These are phyloP conservation scores for Anisognathus igniventris DNA, from an alignment of 2,797 vertebrate species.

Conservation along the genomic window DNA sequence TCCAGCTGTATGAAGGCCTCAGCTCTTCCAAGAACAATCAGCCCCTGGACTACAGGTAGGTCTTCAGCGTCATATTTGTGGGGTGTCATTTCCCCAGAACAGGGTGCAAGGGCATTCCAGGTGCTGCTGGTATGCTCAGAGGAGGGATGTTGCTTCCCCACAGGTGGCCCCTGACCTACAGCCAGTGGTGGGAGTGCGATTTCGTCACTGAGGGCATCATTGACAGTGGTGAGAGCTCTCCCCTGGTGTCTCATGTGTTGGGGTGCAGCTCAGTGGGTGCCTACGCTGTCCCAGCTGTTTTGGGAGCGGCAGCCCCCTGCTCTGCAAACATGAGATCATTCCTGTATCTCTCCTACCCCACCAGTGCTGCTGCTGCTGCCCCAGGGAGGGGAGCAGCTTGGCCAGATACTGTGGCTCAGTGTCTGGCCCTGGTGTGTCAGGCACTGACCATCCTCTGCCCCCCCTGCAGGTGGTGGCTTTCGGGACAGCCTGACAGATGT, in stretches of 20 bases:
- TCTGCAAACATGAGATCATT: neutral
- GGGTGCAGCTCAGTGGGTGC: neutral
- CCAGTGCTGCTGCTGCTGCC: neutral
- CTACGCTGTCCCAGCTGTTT: rapidly evolving
- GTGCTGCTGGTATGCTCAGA: neutral
- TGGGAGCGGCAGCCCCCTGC: neutral
- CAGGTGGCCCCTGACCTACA: conserved; percentile 91
- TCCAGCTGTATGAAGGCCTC: conserved; percentile 91
- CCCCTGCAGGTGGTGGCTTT: conserved; percentile 86
- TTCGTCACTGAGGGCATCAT: conserved; percentile 94
- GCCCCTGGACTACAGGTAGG: conserved; percentile 91
- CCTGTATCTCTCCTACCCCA: neutral
- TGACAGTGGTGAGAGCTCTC: conserved; percentile 81
- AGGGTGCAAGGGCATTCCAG: no score
- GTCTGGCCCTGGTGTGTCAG: neutral
- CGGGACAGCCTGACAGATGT: conserved; percentile 94
- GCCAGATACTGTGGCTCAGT: neutral
- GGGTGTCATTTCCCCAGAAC: neutral
- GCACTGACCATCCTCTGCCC: neutral
- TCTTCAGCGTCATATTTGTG: neutral
- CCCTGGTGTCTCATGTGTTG: neutral
- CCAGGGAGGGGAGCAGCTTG: neutral
- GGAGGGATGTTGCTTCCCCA: neutral
- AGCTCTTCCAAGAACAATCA: conserved; percentile 89
- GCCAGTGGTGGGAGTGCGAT: conserved; percentile 97